A percentile compares a stretch with the other conserved stretches of the same genome.
phyloP scores from a whole-genome alignment of 2,888 invertebrate species.

The Sialis lutaria region DNA sequence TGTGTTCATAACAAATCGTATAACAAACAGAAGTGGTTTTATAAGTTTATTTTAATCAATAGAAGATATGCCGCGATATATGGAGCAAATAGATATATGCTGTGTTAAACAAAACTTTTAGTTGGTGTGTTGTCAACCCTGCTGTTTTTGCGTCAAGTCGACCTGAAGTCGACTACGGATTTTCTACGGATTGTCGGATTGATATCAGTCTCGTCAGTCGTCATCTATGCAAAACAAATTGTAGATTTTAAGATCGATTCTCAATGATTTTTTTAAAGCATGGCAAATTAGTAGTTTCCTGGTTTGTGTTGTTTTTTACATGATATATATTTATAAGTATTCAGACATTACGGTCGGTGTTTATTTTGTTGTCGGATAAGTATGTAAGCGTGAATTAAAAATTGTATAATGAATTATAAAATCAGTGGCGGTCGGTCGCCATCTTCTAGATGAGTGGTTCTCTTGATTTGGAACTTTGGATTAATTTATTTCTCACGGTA shows the following conservation, averaged over 20 bases:
- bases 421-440: constrained; percentile 31
- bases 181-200: neutral
- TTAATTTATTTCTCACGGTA: constrained; percentile 10
- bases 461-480: constrained; percentile 20
- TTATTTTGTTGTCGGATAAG: constrained; percentile 7
- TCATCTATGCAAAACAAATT: constrained; percentile 14
- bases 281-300: constrained; percentile 4
- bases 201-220: constrained; percentile 6
- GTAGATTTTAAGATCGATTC: constrained; percentile 8
- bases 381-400: constrained; percentile 29
- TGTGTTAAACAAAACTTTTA: no score
- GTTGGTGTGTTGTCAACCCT: no score
- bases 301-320: neutral
- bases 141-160: no score
- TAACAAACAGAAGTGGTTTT: no score
- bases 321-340: neutral
- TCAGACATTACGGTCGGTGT: constrained; percentile 4
- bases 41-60: no score
- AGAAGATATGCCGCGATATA: no score
- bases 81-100: no score
- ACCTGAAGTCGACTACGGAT: no score
- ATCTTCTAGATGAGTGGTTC: constrained; percentile 35
- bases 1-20: no score
- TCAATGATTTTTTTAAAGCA: constrained; percentile 5
- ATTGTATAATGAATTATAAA: constrained; percentile 24